These are phyloP conservation scores for Verasper variegatus DNA, from an alignment of 2,113 vertebrate genomes.

Conservation along the genomic window DNA sequence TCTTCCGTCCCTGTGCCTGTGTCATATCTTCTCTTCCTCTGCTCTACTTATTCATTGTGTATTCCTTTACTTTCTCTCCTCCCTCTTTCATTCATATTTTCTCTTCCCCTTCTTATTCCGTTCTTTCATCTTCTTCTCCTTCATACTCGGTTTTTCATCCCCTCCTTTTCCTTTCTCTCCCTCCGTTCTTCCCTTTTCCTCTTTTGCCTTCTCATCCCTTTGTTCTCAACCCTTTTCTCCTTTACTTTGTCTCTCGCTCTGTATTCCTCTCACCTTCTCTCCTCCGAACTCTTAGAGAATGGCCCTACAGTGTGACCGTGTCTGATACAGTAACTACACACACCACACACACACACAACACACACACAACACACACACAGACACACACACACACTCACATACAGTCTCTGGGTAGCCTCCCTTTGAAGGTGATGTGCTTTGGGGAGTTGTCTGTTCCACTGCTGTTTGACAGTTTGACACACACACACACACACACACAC, in stretches of 20 bases:
- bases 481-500: neutral
- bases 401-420: neutral
- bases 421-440: neutral
- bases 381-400: no score
- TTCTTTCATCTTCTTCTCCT: neutral
- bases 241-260: neutral
- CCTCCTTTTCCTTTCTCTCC: no score
- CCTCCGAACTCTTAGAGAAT: constrained; percentile 9
- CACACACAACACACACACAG: no score
- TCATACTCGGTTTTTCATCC: neutral
- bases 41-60: no score
- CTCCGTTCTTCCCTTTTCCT: neutral
- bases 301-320: constrained; percentile 15
- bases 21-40: no score
- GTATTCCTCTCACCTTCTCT: constrained; percentile 27
- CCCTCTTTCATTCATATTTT: neutral
- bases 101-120: neutral
- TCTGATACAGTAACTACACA: constrained; percentile 11
- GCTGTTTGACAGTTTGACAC: neutral
- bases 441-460: neutral
- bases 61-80: neutral
- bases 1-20: no score
- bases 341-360: constrained; percentile 1
- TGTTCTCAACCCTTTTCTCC: no score
- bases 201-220: neutral